These are phyloP conservation scores for Baronia brevicornis DNA, from an alignment of 2,888 invertebrate species.

Conservation along the genomic window DNA sequence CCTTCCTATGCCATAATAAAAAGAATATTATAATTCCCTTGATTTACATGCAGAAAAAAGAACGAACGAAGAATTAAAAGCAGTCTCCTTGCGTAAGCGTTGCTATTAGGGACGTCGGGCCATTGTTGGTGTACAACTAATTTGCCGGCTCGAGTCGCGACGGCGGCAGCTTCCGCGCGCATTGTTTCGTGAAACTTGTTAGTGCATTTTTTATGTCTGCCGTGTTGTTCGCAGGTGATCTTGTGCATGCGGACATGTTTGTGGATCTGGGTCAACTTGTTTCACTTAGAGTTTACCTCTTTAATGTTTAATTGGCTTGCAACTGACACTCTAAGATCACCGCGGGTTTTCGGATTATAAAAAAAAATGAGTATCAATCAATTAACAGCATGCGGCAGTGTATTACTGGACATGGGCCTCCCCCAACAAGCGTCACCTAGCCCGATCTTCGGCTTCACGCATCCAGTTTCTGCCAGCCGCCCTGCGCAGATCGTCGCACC, in stretches of 20 bases:
- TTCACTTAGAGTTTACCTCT: no score
- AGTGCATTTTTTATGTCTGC: slow-evolving; percentile 15
- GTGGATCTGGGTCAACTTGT: slow-evolving; percentile 15
- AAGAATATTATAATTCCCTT: background rate
- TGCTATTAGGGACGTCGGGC: slow-evolving; percentile 6
- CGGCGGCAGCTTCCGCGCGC: slow-evolving; percentile 6
- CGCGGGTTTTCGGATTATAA: no score
- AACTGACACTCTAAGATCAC: no score
- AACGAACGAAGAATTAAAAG: background rate
- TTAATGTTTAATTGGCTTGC: no score
- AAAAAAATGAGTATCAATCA: no score
- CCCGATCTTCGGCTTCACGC: no score
- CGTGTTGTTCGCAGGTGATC: slow-evolving; percentile 7
- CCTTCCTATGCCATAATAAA: no score
- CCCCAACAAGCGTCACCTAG: no score
- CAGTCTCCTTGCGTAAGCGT: slow-evolving; percentile 2
- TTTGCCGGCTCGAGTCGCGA: slow-evolving; percentile 12
- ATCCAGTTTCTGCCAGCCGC: no score
- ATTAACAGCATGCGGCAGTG: no score
- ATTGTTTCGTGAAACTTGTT: slow-evolving; percentile 14
- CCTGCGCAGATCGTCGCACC: no score
- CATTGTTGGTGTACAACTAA: slow-evolving; percentile 14
- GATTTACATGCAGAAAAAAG: background rate
- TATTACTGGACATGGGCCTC: no score
- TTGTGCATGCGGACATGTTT: slow-evolving; percentile 10